phyloP scores from a whole-genome alignment of 2,113 vertebrate genomes.

The Onychostoma macrolepis region DNA sequence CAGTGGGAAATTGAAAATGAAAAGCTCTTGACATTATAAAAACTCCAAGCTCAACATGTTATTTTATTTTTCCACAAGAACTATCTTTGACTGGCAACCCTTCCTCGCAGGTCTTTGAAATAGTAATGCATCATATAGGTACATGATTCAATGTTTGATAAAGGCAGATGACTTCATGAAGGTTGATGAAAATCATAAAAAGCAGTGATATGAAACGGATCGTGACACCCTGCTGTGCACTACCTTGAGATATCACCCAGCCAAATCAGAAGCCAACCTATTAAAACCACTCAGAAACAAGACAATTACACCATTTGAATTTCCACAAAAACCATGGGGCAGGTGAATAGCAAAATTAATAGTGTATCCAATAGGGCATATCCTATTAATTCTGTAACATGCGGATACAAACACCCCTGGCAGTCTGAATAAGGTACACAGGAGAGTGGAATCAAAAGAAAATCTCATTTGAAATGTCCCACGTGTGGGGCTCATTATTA shows the following conservation, averaged over 20 bases:
- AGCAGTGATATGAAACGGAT: background rate
- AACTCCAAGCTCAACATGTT: conserved; percentile 41
- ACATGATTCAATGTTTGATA: conserved; percentile 9
- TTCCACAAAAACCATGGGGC: conserved; percentile 21
- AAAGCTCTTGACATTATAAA: conserved; percentile 57
- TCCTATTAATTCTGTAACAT: conserved; percentile 64
- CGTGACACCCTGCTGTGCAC: too few relatives aligned
- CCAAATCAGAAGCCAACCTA: conserved; percentile 5
- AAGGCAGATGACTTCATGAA: conserved; percentile 14
- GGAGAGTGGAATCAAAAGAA: conserved; percentile 75
- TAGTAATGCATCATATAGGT: background rate
- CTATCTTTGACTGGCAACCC: background rate
- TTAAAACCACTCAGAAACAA: background rate
- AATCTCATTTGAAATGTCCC: conserved; percentile 80
- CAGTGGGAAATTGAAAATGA: conserved; percentile 62
- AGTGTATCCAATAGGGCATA: conserved; percentile 44
- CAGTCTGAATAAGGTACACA: conserved; percentile 55
- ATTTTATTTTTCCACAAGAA: background rate
- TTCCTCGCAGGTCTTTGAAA: background rate
- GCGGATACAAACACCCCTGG: conserved; percentile 64
- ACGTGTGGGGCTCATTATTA: conserved; percentile 80
- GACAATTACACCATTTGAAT: conserved; percentile 19
- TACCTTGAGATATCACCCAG: conserved; percentile 13
- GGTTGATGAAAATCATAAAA: background rate
- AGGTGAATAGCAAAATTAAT: conserved; percentile 64